Evolutionary conservation across 2,113 vertebrate genomes (phyloP), one percentile per base, ranked within the genome.

Genomic region (Mionectes macconnelli): DNA sequence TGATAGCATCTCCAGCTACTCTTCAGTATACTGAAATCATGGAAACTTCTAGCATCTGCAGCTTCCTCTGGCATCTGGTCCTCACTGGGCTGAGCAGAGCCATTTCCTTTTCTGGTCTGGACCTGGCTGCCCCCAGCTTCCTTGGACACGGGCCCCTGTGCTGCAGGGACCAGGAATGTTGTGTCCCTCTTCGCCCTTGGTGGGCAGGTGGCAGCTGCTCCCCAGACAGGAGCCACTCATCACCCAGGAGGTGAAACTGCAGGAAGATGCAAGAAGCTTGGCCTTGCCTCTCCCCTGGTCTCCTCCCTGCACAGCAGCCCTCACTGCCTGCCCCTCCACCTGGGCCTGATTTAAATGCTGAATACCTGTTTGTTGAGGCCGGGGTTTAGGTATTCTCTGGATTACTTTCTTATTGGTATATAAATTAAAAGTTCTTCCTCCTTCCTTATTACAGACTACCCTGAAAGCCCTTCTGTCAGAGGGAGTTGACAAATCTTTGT

Each of bases 361-460:
- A 84, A 37, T 74, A 77, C 42, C 37, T 62, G 68, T 56, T 77
- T 81, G 30, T 33, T 60, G 76, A 84, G 56, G 44, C 47, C 55
- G 84, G n/a, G 11, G 31, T 24, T 68, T 76, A 87, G 45, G 30
- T 81, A 55, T 78, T 90, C 33, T 90, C 30, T 86, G 35, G 24
- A 59, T 31, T 47, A 44, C 30, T 37, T 87, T 92, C 83, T 68
- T 69, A 4, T 44, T 64, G 44, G 31, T 33, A 45, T 87, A 73
- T 66, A 72, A 78, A 67, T 89, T 14, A 30, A 56, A 87, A 64
- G 15, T 75, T 96, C 77, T 96, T 95, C 89, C 93, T 96, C 57
- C 69, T 94, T 91, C 80, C 69, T 87, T 66, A 10, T 91, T 78
- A 49, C 17, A 72, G 49, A 24, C 40, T 44, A 7, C 16, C 21